Conservation (phyloP, 2,888 invertebrate genomes). For the Apeira syringaria region DNA sequence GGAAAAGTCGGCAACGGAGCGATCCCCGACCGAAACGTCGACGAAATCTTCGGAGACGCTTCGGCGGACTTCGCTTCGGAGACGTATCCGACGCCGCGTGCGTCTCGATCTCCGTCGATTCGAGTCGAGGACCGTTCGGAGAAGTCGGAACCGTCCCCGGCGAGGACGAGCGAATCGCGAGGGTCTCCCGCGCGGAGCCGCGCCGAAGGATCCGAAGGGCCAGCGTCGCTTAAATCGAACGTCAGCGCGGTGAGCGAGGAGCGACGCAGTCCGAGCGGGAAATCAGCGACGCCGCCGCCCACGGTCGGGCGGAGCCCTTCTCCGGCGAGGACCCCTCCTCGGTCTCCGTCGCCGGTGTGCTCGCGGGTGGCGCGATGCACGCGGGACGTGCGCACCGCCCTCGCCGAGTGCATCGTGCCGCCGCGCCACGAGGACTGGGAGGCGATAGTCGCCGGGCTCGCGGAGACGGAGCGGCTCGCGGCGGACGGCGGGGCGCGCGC, state of each 20-base stretch:
- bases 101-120: conserved; percentile 59
- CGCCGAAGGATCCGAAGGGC: conserved; percentile 13
- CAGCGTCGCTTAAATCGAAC: conserved; percentile 16
- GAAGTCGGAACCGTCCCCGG: conserved; percentile 46
- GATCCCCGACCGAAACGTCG: conserved; percentile 18
- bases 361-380: conserved; percentile 34
- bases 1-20: background rate
- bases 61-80: conserved; percentile 14
- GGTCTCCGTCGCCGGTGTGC: conserved; percentile 49
- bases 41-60: conserved; percentile 40
- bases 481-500: conserved; percentile 87
- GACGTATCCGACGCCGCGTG: conserved; percentile 7
- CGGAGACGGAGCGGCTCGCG: conserved; percentile 87
- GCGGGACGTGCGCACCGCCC: conserved; percentile 67
- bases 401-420: conserved; percentile 66
- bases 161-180: conserved; percentile 20
- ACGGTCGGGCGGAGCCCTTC: conserved; percentile 31
- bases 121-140: conserved; percentile 66
- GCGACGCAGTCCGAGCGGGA: conserved; percentile 38
- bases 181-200: conserved; percentile 36
- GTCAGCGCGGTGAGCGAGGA: conserved; percentile 9
- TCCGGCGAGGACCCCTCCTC: conserved; percentile 41
- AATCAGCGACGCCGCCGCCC: conserved; percentile 30
- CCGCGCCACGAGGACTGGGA: conserved; percentile 92
- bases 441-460: conserved; percentile 88